Percentiles rank a stretch among this genome's conserved stretches.
These are phyloP conservation scores for Cynopterus sphinx DNA, from an alignment of 2,797 vertebrate species.

Conservation along the genomic window DNA sequence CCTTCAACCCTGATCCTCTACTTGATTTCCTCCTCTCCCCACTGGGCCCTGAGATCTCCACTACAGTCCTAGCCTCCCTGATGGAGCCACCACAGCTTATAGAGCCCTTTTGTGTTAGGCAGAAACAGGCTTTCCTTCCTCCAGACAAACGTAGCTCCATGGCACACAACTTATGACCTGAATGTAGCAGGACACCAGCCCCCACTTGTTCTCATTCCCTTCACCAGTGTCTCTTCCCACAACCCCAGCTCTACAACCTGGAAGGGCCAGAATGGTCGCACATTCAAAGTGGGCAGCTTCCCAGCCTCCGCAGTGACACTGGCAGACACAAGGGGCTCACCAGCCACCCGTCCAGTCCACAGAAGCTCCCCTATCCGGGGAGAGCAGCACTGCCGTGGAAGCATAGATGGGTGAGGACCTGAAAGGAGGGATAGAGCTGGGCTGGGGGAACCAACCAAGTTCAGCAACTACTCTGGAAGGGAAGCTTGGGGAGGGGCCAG, in stretches of 20 bases:
- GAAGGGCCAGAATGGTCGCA: conserved; percentile 93
- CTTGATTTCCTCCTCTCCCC: not conserved
- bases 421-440: not conserved
- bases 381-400: conserved; percentile 81
- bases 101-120: conserved; percentile 12
- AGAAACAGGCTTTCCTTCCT: conserved; percentile 24
- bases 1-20: not conserved
- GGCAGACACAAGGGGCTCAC: not conserved
- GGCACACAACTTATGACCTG: not conserved
- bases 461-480: not conserved
- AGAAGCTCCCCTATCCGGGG: not conserved
- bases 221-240: conserved; percentile 32
- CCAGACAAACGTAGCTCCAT: not conserved
- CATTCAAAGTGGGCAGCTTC: conserved; percentile 88
- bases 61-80: not conserved
- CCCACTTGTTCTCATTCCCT: not conserved
- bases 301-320: conserved; percentile 80
- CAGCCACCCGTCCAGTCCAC: conserved; percentile 16
- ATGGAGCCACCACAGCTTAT: not conserved
- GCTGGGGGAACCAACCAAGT: not conserved
- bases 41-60: not conserved
- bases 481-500: not conserved
- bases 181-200: not conserved
- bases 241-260: conserved; percentile 90
- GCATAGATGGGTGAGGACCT: conserved; percentile 84